Base-by-base conservation (phyloP, 37 sponge, comb jelly and placozoan species). In the Hormiphora californensis region DNA sequence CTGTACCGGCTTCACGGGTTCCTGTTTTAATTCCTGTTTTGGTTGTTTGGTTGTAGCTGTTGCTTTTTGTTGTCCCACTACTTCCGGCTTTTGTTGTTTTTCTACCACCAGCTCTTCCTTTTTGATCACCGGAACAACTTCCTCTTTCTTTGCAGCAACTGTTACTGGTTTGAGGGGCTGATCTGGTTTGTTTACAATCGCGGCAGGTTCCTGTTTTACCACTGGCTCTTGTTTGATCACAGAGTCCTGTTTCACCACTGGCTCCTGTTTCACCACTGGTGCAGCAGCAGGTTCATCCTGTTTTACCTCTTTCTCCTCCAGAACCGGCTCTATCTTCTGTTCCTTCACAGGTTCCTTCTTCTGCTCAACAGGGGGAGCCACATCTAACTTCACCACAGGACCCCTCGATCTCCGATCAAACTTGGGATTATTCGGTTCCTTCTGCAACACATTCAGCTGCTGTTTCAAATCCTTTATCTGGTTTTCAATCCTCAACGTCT, bases 401-500 rank as follows among this genome's bases (percentile, higher is more conserved):
- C 15, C 53, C 15, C 12, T 9, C 53, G 53, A 9, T 49, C 15
- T 49, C 53, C 12, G 53, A 12, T 5, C 61, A 5, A n/a, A n/a
- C n/a, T n/a, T n/a, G n/a, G n/a, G n/a, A n/a, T n/a, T n/a, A n/a
- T n/a, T n/a, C n/a, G n/a, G n/a, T n/a, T n/a, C n/a, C n/a, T n/a
- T n/a, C n/a, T n/a, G n/a, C n/a, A n/a, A n/a, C n/a, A n/a, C 43
- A 4, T 73, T 73, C 38, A 73, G 44, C 81, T 73, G 81, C 35
- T 73, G 46, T 28, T 73, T 73, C 23, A 73, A 41, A 43, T 73
- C 81, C 1, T 73, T 73, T 5, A 73, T 73, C 46, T 73, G 39
- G 35, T 27, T 73, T 73, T 73, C 81, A 36, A 73, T 73, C 23
- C 81, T 43, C 23, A 73, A 46, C 1, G 81, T 46, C 35, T 73